Conservation (phyloP, 2,113 vertebrate species). For the Rhea americana region DNA sequence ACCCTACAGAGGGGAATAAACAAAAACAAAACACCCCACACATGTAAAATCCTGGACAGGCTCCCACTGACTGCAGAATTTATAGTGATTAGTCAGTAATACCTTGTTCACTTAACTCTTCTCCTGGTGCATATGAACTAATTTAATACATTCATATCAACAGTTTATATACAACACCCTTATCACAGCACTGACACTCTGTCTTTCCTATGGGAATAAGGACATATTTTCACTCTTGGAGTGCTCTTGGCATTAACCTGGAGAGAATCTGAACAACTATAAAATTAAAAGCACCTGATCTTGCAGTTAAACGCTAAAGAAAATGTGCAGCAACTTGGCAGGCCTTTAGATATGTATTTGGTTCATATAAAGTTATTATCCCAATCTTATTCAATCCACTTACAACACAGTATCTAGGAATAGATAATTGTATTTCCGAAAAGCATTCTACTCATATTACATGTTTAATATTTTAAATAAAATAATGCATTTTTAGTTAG, state of each 20-base stretch:
- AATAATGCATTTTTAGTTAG: neutral
- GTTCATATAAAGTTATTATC: neutral
- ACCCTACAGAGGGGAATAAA: neutral
- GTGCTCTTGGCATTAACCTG: neutral
- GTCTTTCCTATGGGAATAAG: slow-evolving; percentile 26
- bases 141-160: slow-evolving; percentile 53
- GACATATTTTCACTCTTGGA: slow-evolving; percentile 3
- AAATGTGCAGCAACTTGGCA: accelerated
- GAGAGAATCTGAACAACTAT: neutral
- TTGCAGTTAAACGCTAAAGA: neutral
- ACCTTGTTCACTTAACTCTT: slow-evolving; percentile 39
- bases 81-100: slow-evolving; percentile 22
- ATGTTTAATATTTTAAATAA: neutral
- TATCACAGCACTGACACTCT: neutral
- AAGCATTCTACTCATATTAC: neutral
- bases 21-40: neutral
- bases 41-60: slow-evolving; percentile 14
- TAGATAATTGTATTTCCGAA: neutral
- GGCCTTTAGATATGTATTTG: neutral
- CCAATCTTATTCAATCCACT: neutral
- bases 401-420: neutral
- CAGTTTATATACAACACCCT: neutral
- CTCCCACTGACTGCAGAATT: slow-evolving; percentile 14
- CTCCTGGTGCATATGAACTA: slow-evolving; percentile 42
- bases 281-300: neutral